Evolutionary conservation across 1,140 invertebrate species (phyloP).

Genomic region (Gonatopus flavifemur): DNA sequence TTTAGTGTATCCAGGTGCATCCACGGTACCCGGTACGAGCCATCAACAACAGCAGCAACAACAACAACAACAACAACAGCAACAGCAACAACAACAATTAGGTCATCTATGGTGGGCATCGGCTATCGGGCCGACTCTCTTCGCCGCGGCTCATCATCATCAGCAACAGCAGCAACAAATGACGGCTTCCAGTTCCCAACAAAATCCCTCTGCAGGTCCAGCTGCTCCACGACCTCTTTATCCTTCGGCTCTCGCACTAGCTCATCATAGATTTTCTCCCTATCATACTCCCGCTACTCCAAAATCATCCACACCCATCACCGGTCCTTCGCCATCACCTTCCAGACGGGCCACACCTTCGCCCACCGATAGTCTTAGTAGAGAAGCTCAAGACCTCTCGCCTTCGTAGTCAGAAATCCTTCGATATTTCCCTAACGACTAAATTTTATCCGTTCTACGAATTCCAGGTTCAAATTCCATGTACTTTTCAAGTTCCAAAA

Average conservation of each 20-base stretch:
- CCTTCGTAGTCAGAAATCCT: conserved; percentile 47
- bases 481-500: too few relatives aligned
- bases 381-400: conserved; percentile 52
- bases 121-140: conserved; percentile 50
- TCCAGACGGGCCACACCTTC: conserved; percentile 51
- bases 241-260: conserved; percentile 48
- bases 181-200: conserved; percentile 42
- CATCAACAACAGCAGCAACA: conserved; percentile 45
- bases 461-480: too few relatives aligned
- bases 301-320: conserved; percentile 38
- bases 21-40: conserved; percentile 39
- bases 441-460: too few relatives aligned
- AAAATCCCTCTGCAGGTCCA: conserved; percentile 38
- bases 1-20: conserved; percentile 49
- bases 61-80: conserved; percentile 42
- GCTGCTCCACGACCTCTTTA: conserved; percentile 57
- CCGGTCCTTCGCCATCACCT: conserved; percentile 45
- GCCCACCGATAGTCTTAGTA: conserved; percentile 51
- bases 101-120: conserved; percentile 56
- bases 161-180: conserved; percentile 46
- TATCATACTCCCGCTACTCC: conserved; percentile 46
- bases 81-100: conserved; percentile 41
- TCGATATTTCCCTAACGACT: too few relatives aligned
- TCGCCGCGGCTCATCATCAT: conserved; percentile 52
- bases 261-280: conserved; percentile 57